A percentile compares a stretch with the other conserved stretches of the same genome.
These are phyloP conservation scores for Sinohyriopsis cumingii DNA, from an alignment of 2,888 invertebrate species.

Conservation along the genomic window DNA sequence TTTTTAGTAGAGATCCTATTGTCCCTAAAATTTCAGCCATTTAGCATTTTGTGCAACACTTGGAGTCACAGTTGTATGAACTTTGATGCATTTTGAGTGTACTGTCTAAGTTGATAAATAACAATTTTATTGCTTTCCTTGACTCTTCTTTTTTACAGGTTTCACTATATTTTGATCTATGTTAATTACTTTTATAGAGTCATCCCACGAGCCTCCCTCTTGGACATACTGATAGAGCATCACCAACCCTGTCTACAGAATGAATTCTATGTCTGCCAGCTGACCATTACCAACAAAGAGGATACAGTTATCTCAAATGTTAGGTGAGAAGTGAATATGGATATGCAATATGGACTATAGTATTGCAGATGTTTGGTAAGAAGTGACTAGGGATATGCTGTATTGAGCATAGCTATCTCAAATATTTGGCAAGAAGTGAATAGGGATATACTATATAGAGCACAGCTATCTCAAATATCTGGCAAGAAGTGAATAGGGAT, in stretches of 20 bases:
- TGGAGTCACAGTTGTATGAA: no score
- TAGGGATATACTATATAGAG: background rate
- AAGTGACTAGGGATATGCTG: no score
- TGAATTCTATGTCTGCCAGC: conserved; percentile 86
- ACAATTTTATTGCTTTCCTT: no score
- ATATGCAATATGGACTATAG: background rate
- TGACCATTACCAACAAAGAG: conserved; percentile 74
- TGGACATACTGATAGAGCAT: conserved; percentile 77
- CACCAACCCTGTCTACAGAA: conserved; percentile 83
- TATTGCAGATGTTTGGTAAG: no score
- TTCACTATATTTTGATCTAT: conserved; percentile 1
- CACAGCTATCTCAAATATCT: background rate
- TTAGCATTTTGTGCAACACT: no score
- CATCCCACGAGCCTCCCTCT: conserved; percentile 79
- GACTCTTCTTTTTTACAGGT: background rate
- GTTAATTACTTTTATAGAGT: conserved; percentile 72
- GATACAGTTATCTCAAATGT: conserved; percentile 56
- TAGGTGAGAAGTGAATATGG: conserved; percentile 42
- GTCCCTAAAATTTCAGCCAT: no score
- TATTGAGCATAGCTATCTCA: no score
- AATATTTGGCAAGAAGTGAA: conserved; percentile 8
- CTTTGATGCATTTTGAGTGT: no score
- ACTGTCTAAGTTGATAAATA: no score
- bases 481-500: no score
- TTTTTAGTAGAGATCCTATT: no score